Conservation (phyloP, 2,797 vertebrate genomes). For the Microctenopoma lineatum region DNA sequence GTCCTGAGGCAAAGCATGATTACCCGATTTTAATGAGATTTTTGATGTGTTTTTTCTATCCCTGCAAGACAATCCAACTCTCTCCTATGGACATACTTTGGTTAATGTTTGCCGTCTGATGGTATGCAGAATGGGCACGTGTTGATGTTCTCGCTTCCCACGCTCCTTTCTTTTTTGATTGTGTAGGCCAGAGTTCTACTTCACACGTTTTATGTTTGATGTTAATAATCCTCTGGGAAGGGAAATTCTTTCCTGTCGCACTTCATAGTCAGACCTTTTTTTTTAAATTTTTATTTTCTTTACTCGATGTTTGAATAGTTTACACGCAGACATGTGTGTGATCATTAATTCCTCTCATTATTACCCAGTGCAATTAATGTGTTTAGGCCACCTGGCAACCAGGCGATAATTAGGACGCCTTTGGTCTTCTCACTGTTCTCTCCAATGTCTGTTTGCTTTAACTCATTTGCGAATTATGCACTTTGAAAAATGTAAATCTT, state of each 20-base stretch:
- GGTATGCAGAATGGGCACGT: slow-evolving; percentile 55
- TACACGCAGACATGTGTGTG: background rate
- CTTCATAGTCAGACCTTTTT: background rate
- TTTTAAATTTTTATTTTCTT: background rate
- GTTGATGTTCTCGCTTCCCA: slow-evolving; percentile 47
- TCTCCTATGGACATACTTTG: slow-evolving; percentile 71
- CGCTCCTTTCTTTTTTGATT: slow-evolving; percentile 22
- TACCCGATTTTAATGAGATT: slow-evolving; percentile 84
- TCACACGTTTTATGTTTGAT: slow-evolving; percentile 26
- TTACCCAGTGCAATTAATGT: slow-evolving; percentile 26
- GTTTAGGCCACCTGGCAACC: slow-evolving; percentile 5
- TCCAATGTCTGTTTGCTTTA: background rate
- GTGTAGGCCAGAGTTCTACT: slow-evolving; percentile 17
- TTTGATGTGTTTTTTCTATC: slow-evolving; percentile 75
- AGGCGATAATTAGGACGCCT: slow-evolving; percentile 10
- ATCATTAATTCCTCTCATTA: slow-evolving; percentile 27
- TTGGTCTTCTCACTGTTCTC: slow-evolving; percentile 20
- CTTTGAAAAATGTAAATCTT: slow-evolving; percentile 14
- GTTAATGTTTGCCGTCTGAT: slow-evolving; percentile 70
- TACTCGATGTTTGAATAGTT: slow-evolving; percentile 6
- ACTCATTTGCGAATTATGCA: background rate
- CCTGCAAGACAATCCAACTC: slow-evolving; percentile 66
- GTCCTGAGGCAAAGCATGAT: slow-evolving; percentile 81
- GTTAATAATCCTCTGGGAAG: slow-evolving; percentile 12
- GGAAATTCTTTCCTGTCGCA: background rate